Evolutionary conservation across 2,797 vertebrate genomes (phyloP).

Genomic region (Mormyrops boulengeri): DNA sequence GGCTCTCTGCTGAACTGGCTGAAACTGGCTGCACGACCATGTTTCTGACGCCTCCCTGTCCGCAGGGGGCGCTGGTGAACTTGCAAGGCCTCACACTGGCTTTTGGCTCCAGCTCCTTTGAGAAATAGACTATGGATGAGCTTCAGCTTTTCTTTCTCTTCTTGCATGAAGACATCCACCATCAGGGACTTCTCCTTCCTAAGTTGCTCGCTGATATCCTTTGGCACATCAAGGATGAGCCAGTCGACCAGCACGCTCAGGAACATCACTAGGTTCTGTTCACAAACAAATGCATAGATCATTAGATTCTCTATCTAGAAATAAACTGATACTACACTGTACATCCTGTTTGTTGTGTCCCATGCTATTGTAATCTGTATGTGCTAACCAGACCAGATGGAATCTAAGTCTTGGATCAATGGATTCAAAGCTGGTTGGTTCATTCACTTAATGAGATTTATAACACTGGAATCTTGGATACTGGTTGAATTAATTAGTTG

Average conservation of each 20-base stretch:
- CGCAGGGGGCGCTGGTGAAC: neutral
- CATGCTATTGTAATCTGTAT: neutral
- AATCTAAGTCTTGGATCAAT: neutral
- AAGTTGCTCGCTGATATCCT: slow-evolving; percentile 85
- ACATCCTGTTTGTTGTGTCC: neutral
- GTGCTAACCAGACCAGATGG: neutral
- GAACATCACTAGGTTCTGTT: slow-evolving; percentile 94
- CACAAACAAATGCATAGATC: slow-evolving; percentile 13
- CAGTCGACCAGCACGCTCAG: slow-evolving; percentile 91
- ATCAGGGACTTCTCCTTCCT: slow-evolving; percentile 84
- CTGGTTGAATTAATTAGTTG: neutral
- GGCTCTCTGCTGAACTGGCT: slow-evolving; percentile 17
- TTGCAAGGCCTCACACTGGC: neutral
- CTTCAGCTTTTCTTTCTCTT: slow-evolving; percentile 65
- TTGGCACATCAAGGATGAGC: slow-evolving; percentile 92
- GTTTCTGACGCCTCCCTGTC: neutral
- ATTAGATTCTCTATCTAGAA: neutral
- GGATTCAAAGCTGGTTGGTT: neutral
- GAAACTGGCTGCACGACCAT: slow-evolving; percentile 21
- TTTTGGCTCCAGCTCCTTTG: neutral
- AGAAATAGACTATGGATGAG: slow-evolving; percentile 20
- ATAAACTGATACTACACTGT: neutral
- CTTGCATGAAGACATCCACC: slow-evolving; percentile 84
- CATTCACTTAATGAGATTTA: neutral
- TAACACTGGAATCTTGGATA: neutral